A percentile compares a stretch with the other conserved stretches of the same genome.
These are phyloP conservation scores for Branchinecta lynchi DNA, from an alignment of 1,140 invertebrate species.

Conservation along the genomic window DNA sequence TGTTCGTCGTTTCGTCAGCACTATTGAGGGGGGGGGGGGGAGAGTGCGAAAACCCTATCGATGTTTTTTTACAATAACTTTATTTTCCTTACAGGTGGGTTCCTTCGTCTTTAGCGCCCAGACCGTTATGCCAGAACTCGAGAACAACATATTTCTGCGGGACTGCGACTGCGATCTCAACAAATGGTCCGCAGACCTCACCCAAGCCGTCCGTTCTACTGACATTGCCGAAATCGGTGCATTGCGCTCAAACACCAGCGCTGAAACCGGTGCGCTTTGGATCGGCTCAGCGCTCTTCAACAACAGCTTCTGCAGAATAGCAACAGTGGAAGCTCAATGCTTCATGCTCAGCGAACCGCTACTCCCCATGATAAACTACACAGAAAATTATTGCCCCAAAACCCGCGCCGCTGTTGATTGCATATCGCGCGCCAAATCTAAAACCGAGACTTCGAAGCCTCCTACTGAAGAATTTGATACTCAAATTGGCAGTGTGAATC, in stretches of 20 bases:
- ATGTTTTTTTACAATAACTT: background rate
- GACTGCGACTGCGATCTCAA: background rate
- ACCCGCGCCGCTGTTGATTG: background rate
- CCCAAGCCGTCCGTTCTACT: background rate
- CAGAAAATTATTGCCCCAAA: background rate
- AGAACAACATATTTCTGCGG: background rate
- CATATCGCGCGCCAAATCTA: background rate
- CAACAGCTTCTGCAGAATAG: background rate
- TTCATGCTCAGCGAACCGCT: background rate
- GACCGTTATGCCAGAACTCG: background rate
- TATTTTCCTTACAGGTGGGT: background rate
- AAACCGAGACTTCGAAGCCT: background rate
- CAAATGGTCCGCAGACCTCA: background rate
- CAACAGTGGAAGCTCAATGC: background rate
- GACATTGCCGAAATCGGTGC: background rate
- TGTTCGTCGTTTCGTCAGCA: too few relatives aligned
- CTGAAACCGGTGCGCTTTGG: background rate
- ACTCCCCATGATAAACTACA: background rate
- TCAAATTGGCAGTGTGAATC: background rate
- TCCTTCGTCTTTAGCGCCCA: background rate
- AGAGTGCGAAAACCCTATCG: too few relatives aligned
- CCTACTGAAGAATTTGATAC: background rate
- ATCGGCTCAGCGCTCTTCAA: background rate
- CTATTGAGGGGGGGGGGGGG: too few relatives aligned
- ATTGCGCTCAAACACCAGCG: background rate